A percentile compares a stretch with the other conserved stretches of the same genome.
Evolutionary conservation across 30 jellyfish, hydroid and myxozoan genomes (phyloP).

Genomic region (Hydra vulgaris): DNA sequence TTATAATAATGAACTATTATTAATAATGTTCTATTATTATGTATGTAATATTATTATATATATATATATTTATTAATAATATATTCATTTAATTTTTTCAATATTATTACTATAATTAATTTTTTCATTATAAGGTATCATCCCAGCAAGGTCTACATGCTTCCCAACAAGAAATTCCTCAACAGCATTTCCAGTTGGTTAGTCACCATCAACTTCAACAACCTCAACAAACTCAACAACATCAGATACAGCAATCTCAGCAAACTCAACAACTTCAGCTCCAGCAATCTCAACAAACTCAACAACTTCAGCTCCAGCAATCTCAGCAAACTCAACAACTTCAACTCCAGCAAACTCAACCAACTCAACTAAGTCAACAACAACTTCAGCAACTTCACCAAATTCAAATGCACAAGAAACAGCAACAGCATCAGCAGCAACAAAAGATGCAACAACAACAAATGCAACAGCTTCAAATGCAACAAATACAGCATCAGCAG

Average conservation of each 20-base stretch:
- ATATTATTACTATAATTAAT: too few species aligned
- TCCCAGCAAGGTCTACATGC: not conserved
- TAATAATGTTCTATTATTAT: too few species aligned
- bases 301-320: not conserved
- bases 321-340: not conserved
- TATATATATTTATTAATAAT: too few species aligned
- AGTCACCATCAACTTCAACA: too few species aligned
- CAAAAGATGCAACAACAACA: not conserved
- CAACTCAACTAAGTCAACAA: not conserved
- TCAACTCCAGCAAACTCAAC: not conserved
- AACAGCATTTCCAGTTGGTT: not conserved
- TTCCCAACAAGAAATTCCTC: not conserved
- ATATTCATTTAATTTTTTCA: too few species aligned
- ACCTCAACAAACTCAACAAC: not conserved
- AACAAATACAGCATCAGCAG: not conserved
- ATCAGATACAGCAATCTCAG: not conserved
- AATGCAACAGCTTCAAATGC: not conserved
- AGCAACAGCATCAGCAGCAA: constrained; percentile 5
- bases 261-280: constrained; percentile 5
- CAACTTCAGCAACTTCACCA: not conserved
- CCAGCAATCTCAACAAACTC: constrained; percentile 5
- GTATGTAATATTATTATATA: too few species aligned
- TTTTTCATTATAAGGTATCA: not conserved
- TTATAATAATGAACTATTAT: too few species aligned
- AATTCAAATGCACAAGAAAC: not conserved